phyloP scores from a whole-genome alignment of 1,140 invertebrate genomes.

The Drosophila truncata region DNA sequence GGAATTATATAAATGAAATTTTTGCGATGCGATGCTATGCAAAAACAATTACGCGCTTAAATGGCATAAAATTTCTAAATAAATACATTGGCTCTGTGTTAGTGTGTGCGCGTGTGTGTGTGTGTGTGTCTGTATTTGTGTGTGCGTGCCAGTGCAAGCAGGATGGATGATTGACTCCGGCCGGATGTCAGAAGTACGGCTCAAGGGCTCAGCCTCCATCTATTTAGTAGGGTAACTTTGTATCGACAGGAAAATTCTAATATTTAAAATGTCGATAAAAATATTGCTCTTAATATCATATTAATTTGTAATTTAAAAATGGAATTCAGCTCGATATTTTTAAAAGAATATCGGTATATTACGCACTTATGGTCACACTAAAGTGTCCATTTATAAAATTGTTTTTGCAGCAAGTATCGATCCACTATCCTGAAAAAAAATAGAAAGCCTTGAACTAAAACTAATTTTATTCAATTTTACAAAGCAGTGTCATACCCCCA shows the following conservation, averaged over 20 bases:
- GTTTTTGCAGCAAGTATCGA: no score
- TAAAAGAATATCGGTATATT: not conserved
- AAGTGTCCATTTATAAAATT: no score
- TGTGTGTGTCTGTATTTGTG: not conserved
- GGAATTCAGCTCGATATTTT: not conserved
- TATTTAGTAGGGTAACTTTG: not conserved
- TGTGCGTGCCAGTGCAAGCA: not conserved
- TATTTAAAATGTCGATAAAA: no score
- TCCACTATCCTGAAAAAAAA: no score
- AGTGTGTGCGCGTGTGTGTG: not conserved
- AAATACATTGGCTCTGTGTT: conserved; percentile 50
- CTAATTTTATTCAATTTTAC: no score
- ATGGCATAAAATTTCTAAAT: conserved; percentile 80
- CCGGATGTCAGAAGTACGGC: not conserved
- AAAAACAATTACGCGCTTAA: conserved; percentile 78
- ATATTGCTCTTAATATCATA: no score
- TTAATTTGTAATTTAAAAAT: not conserved
- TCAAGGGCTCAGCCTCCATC: conserved; percentile 1
- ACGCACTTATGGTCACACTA: no score
- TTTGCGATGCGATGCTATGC: conserved; percentile 40
- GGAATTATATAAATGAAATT: conserved; percentile 66
- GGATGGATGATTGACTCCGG: conserved; percentile 5
- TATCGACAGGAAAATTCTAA: not conserved
- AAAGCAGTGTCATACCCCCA: no score
- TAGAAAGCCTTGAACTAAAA: no score